These are phyloP conservation scores for Elymnias hypermnestra DNA, from an alignment of 1,140 invertebrate genomes.

Conservation along the genomic window DNA sequence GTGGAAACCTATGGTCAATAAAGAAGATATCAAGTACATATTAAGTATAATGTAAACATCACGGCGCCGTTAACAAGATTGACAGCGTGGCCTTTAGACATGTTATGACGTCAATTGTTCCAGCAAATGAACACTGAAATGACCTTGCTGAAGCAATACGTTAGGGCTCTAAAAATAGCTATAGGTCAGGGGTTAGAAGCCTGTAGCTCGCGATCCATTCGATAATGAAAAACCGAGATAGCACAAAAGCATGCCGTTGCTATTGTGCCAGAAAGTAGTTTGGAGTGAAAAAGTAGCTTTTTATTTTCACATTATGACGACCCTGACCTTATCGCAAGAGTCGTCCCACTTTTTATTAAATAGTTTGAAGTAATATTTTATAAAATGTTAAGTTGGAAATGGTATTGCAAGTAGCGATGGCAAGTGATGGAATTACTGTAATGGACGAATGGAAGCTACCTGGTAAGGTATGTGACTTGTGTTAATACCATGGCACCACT, in stretches of 20 bases:
- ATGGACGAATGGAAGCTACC: too few species aligned
- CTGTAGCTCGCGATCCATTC: slow-evolving; percentile 1
- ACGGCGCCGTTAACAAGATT: slow-evolving; percentile 36
- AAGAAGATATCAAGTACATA: not conserved
- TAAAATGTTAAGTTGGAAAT: too few species aligned
- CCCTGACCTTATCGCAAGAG: too few species aligned
- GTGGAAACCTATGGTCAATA: not conserved
- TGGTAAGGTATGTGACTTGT: too few species aligned
- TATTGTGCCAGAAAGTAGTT: not conserved
- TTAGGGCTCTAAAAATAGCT: slow-evolving; percentile 60
- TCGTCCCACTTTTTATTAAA: too few species aligned
- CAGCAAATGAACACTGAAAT: slow-evolving; percentile 52
- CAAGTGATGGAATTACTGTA: too few species aligned
- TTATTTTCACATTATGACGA: too few species aligned
- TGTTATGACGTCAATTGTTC: slow-evolving; percentile 67
- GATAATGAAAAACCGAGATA: slow-evolving; percentile 7
- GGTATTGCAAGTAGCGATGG: too few species aligned
- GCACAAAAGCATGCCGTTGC: not conserved
- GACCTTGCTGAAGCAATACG: slow-evolving; percentile 52
- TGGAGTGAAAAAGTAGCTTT: too few species aligned
- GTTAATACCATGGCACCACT: too few species aligned
- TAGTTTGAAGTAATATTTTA: too few species aligned
- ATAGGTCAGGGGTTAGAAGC: slow-evolving; percentile 55
- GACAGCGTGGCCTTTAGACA: slow-evolving; percentile 51
- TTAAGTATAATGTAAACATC: slow-evolving; percentile 8